Base-by-base conservation (phyloP, 2,888 invertebrate species). In the Gonocerus acuteangulatus region DNA sequence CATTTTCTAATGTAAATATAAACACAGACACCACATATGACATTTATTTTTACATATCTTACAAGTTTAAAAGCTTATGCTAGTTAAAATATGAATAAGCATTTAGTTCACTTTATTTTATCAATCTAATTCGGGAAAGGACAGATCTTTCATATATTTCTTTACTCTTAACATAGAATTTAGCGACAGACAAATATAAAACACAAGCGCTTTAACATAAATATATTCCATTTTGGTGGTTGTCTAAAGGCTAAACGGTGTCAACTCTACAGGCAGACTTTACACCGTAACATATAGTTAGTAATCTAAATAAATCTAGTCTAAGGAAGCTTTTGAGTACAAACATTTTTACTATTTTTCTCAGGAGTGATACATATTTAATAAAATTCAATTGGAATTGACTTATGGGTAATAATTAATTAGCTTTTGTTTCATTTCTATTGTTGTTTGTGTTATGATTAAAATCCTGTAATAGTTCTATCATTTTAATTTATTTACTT, bases 221-320 rank as follows among this genome's bases (percentile, higher is more conserved):
- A 27, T 27, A 6, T 9, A 27, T 27, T 27, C 9, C 27, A 27
- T 27, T 27, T 27, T 27, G 4, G 9, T 27, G 27, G 27, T 27
- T 4, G 27, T 9, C 27, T 27, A 27, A 6, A 27, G 27, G 4
- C 27, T 27, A 27, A 27, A 6, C 27, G 9, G 27, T 27, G 27
- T 6, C n/a, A 39, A 39, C n/a, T 15, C 39, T 39, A 39, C n/a
- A n/a, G 15, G 9, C 39, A 39, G n/a, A 39, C 39, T 39, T 39
- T 13, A 3, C 39, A 39, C 4, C n/a, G 15, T n/a, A 9, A 39
- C 39, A 9, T 39, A 39, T n/a, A 4, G 13, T 39, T 39, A n/a
- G n/a, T n/a, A n/a, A 39, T 52, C 52, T 52, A 52, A 52, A 52
- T 22, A 36, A 52, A 52, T 52, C 52, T 52, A 52, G 22, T 52